Percentiles rank a stretch among this genome's conserved stretches.
These are phyloP conservation scores for Cephus pygmeus DNA, from an alignment of 2,888 invertebrate genomes.

Conservation along the genomic window DNA sequence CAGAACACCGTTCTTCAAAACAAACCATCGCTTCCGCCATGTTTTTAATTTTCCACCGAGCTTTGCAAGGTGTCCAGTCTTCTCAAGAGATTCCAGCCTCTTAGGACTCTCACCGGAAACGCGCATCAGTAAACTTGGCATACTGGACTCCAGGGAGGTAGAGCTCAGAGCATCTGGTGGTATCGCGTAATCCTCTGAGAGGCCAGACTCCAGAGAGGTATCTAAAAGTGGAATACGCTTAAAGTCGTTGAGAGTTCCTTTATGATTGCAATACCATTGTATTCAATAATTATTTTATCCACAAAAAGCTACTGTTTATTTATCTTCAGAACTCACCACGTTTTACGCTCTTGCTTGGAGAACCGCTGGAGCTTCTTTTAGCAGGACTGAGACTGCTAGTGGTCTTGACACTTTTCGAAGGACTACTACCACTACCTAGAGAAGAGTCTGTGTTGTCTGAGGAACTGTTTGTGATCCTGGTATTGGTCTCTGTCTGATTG, in stretches of 20 bases:
- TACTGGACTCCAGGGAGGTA: constrained; percentile 81
- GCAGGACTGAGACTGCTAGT: constrained; percentile 88
- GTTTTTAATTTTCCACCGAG: constrained; percentile 96
- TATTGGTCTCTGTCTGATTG: constrained; percentile 69
- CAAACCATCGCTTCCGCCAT: constrained; percentile 96
- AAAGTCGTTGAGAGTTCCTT: constrained; percentile 7
- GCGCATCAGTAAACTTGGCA: constrained; percentile 74
- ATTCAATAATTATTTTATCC: not conserved
- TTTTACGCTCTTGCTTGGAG: constrained; percentile 83
- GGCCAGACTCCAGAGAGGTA: constrained; percentile 91
- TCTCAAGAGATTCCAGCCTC: constrained; percentile 85
- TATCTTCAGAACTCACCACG: constrained; percentile 72
- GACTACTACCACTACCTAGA: constrained; percentile 79
- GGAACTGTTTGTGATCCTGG: constrained; percentile 67
- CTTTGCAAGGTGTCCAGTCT: constrained; percentile 89
- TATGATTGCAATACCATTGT: not conserved
- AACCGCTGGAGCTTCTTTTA: constrained; percentile 84
- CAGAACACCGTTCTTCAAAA: constrained; percentile 90
- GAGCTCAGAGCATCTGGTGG: constrained; percentile 93
- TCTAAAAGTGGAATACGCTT: constrained; percentile 70
- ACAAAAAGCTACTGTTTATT: not conserved
- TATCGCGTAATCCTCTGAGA: constrained; percentile 96
- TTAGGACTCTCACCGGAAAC: constrained; percentile 69
- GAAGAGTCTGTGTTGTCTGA: constrained; percentile 72
- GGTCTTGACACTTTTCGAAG: constrained; percentile 88